Evolutionary conservation across 2,797 vertebrate species (phyloP).

Genomic region (Gadopsis marmoratus): DNA sequence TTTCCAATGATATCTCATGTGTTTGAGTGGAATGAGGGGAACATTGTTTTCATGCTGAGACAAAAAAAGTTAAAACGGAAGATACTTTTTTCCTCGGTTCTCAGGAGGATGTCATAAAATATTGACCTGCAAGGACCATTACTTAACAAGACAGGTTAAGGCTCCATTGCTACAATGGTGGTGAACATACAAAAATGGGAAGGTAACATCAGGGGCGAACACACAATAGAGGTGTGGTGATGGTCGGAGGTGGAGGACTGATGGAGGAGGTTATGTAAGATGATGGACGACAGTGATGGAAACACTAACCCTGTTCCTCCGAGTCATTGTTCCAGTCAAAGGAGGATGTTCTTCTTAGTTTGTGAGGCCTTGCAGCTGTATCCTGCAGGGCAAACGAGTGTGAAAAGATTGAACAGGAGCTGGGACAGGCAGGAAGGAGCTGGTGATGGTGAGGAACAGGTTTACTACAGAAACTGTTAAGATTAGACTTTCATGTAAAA

Average conservation of each 20-base stretch:
- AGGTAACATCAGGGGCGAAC: constrained; percentile 9
- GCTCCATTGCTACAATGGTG: not conserved
- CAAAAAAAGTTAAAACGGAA: too few relatives aligned
- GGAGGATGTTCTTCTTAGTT: constrained; percentile 85
- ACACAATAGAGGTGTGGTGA: constrained; percentile 23
- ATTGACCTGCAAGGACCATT: not conserved
- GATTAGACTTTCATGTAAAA: not conserved
- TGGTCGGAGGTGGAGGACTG: constrained; percentile 22
- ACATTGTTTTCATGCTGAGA: too few relatives aligned
- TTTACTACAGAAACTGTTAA: not conserved
- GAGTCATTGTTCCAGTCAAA: constrained; percentile 77
- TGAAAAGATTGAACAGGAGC: constrained; percentile 9
- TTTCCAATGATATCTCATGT: too few relatives aligned
- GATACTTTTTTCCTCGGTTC: too few relatives aligned
- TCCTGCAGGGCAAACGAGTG: constrained; percentile 81
- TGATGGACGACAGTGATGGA: not conserved
- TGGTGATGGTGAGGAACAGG: not conserved
- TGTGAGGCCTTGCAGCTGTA: constrained; percentile 90
- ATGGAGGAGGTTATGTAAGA: constrained; percentile 26
- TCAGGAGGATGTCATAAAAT: too few relatives aligned
- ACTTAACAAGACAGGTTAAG: not conserved
- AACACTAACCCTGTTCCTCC: constrained; percentile 76
- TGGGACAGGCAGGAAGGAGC: not conserved
- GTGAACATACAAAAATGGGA: not conserved
- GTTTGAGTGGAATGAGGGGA: too few relatives aligned